These are phyloP conservation scores for Amiota mariae DNA, from an alignment of 2,888 invertebrate genomes.

Conservation along the genomic window DNA sequence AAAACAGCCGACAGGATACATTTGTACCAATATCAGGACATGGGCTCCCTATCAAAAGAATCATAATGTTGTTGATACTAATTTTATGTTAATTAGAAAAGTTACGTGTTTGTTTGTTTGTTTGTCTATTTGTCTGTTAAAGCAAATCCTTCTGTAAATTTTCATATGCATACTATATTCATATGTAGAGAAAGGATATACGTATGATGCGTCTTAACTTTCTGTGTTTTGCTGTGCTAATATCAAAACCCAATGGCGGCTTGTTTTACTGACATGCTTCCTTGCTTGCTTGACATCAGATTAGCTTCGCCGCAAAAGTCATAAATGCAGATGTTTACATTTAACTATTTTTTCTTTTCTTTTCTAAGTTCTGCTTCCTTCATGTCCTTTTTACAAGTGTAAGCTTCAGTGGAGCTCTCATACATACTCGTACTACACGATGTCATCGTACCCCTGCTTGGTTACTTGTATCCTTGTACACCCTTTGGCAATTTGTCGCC, in stretches of 20 bases:
- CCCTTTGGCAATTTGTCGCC: conserved; percentile 61
- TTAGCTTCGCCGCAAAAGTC: conserved; percentile 64
- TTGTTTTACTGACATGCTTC: conserved; percentile 42
- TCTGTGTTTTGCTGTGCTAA: background rate
- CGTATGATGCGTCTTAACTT: conserved; percentile 2
- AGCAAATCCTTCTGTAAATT: background rate
- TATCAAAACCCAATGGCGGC: conserved; percentile 13
- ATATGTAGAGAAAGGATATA: background rate
- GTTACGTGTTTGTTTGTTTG: conserved; percentile 52
- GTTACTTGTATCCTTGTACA: conserved; percentile 11
- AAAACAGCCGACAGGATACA: too few relatives aligned
- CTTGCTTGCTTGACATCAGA: conserved; percentile 54
- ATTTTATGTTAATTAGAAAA: conserved; percentile 65
- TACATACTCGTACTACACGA: conserved; percentile 58
- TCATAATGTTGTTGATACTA: conserved; percentile 49
- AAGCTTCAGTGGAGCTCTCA: conserved; percentile 39
- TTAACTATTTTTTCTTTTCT: conserved; percentile 43
- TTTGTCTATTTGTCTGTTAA: background rate
- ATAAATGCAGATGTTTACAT: conserved; percentile 67
- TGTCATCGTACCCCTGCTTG: conserved; percentile 42
- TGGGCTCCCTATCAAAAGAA: too few relatives aligned
- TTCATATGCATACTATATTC: background rate
- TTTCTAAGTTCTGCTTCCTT: conserved; percentile 4
- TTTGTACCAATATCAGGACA: too few relatives aligned
- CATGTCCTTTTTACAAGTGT: conserved; percentile 12